A percentile compares a stretch with the other conserved stretches of the same genome.
These are phyloP conservation scores for Drosophila ananassae DNA, from an alignment of 1,140 invertebrate genomes.

Conservation along the genomic window DNA sequence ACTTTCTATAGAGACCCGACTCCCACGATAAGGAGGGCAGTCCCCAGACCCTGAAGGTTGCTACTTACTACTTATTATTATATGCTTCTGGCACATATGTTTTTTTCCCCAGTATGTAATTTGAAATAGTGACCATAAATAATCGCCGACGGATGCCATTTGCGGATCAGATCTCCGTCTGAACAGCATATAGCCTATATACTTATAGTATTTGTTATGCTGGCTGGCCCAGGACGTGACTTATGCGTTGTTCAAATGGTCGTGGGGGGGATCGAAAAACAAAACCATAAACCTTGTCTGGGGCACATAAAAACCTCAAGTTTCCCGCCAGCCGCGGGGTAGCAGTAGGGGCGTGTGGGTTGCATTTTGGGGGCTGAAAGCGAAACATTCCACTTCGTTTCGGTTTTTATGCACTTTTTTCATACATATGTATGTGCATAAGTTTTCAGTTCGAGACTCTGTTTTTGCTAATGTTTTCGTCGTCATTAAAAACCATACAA, in stretches of 20 bases:
- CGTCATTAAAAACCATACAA: constrained; percentile 29
- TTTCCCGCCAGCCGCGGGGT: constrained; percentile 7
- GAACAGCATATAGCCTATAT: constrained; percentile 19
- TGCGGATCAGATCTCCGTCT: constrained; percentile 24
- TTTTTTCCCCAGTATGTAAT: constrained; percentile 30
- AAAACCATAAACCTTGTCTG: constrained; percentile 79
- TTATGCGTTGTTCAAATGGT: constrained; percentile 52
- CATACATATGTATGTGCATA: constrained; percentile 1
- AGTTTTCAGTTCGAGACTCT: constrained; percentile 7
- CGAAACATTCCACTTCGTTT: constrained; percentile 56
- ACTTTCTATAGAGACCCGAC: background rate
- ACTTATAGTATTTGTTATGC: constrained; percentile 37
- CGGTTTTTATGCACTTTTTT: constrained; percentile 62
- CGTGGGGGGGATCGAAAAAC: constrained; percentile 51
- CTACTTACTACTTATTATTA: constrained; percentile 18
- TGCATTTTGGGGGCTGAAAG: constrained; percentile 24
- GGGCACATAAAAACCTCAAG: constrained; percentile 52
- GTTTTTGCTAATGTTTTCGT: constrained; percentile 27
- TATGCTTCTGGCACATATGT: constrained; percentile 19
- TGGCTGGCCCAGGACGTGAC: constrained; percentile 67
- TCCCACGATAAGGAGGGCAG: constrained; percentile 42
- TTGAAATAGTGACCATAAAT: constrained; percentile 48
- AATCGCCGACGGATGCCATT: constrained; percentile 45
- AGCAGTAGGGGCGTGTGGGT: constrained; percentile 10
- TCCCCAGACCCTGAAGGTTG: constrained; percentile 47